A percentile compares a stretch with the other conserved stretches of the same genome.
These are phyloP conservation scores for Forbesichthys agassizii DNA, from an alignment of 2,113 vertebrate species.

Conservation along the genomic window DNA sequence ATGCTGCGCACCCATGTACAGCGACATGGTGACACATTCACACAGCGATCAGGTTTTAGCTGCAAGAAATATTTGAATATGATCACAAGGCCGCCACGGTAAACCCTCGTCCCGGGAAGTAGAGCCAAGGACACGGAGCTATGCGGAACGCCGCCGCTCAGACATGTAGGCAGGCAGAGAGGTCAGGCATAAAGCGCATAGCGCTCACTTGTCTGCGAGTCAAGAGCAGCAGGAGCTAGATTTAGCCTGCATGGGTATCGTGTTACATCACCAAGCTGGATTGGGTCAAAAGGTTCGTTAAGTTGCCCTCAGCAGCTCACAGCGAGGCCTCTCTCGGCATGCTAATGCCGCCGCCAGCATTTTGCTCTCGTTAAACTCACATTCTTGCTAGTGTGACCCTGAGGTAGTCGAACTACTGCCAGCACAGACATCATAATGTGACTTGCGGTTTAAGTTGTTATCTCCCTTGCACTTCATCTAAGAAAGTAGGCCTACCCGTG, in stretches of 20 bases:
- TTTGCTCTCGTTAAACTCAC: slow-evolving; percentile 46
- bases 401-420: slow-evolving; percentile 13
- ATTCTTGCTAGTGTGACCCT: slow-evolving; percentile 36
- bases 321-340: slow-evolving; percentile 46
- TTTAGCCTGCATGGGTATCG: slow-evolving; percentile 52
- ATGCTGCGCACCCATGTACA: slow-evolving; percentile 42
- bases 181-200: slow-evolving; percentile 56
- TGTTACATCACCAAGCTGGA: slow-evolving; percentile 59
- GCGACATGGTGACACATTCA: slow-evolving; percentile 37
- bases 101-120: slow-evolving; percentile 26
- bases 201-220: slow-evolving; percentile 57
- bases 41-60: slow-evolving; percentile 40
- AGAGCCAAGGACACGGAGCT: slow-evolving; percentile 20
- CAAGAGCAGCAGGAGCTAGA: slow-evolving; percentile 46
- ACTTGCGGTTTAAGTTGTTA: background rate
- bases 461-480: background rate
- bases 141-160: slow-evolving; percentile 28
- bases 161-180: slow-evolving; percentile 56
- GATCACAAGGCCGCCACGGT: slow-evolving; percentile 36
- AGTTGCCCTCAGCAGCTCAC: slow-evolving; percentile 30
- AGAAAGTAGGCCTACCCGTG: background rate
- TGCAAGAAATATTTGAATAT: slow-evolving; percentile 54
- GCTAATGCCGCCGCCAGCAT: slow-evolving; percentile 46
- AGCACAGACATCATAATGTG: background rate
- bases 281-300: slow-evolving; percentile 64